These are phyloP conservation scores for Xerus inauris DNA, from an alignment of 2,113 vertebrate genomes.

Conservation along the genomic window DNA sequence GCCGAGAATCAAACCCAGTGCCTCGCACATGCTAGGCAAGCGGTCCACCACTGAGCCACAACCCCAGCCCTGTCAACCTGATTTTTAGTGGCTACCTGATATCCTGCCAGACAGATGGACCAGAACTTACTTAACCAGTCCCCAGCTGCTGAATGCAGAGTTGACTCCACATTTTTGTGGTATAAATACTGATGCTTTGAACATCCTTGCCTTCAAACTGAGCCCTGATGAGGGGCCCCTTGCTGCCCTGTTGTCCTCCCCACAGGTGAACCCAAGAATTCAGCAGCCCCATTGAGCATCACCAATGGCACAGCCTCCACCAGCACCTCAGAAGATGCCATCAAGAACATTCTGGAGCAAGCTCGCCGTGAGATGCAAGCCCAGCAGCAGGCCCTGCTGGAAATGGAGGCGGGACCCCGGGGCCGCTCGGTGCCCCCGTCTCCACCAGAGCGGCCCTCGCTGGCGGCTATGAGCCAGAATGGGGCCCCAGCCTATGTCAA, in stretches of 20 bases:
- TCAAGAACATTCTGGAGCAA: constrained; percentile 97
- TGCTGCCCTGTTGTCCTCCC: not conserved
- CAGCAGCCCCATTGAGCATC: constrained; percentile 73
- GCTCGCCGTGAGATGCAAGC: constrained; percentile 98
- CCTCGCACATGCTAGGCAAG: too few relatives aligned
- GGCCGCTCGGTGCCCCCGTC: constrained; percentile 71
- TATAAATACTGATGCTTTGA: not conserved
- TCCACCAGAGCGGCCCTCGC: constrained; percentile 86
- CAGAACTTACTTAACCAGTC: not conserved
- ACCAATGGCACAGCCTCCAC: constrained; percentile 69
- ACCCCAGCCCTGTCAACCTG: not conserved
- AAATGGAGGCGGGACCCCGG: constrained; percentile 90
- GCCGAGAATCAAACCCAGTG: too few relatives aligned
- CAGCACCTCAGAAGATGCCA: constrained; percentile 95
- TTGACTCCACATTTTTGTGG: not conserved
- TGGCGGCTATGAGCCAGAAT: constrained; percentile 87
- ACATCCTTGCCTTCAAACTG: not conserved
- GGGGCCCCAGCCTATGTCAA: constrained; percentile 89
- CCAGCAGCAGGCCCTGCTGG: constrained; percentile 95
- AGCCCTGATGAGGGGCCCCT: not conserved
- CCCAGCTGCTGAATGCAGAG: not conserved
- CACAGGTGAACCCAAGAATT: constrained; percentile 91
- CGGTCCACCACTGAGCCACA: too few relatives aligned
- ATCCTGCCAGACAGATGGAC: not conserved
- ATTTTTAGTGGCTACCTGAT: not conserved